Evolutionary conservation across 1,140 invertebrate genomes (phyloP).

Genomic region (Platyscapa corneri): DNA sequence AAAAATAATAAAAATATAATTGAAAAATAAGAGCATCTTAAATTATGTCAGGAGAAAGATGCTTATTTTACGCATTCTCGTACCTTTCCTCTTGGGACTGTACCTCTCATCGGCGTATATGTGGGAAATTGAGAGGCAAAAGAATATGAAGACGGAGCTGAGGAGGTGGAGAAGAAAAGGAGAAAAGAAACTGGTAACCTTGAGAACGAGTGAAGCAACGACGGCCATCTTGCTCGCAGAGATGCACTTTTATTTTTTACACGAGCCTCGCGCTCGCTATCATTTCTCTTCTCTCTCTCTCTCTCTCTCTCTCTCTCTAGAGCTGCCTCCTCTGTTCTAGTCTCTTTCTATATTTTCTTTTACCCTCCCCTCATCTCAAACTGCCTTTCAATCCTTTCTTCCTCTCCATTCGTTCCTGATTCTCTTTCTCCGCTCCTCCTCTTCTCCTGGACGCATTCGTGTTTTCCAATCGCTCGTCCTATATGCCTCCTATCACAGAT

Average conservation of each 20-base stretch:
- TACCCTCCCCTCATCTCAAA: constrained; percentile 1
- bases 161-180: constrained; percentile 57
- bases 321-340: constrained; percentile 9
- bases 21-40: not conserved
- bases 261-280: constrained; percentile 54
- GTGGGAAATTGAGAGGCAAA: constrained; percentile 16
- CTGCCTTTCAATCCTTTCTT: constrained; percentile 19
- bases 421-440: constrained; percentile 39
- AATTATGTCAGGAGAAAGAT: constrained; percentile 52
- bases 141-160: constrained; percentile 37
- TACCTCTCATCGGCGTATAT: constrained; percentile 56
- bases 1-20: not conserved
- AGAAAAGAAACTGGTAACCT: constrained; percentile 63
- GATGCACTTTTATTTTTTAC: constrained; percentile 73
- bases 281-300: constrained; percentile 12
- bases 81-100: constrained; percentile 57
- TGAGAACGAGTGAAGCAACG: constrained; percentile 67
- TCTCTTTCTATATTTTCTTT: constrained; percentile 36
- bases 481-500: constrained; percentile 73
- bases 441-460: constrained; percentile 48
- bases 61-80: constrained; percentile 43
- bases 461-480: constrained; percentile 71
- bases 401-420: constrained; percentile 27
- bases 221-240: constrained; percentile 69
- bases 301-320: constrained; percentile 7